These are phyloP conservation scores for Podocnemis expansa DNA, from an alignment of 2,113 vertebrate species.

Conservation along the genomic window DNA sequence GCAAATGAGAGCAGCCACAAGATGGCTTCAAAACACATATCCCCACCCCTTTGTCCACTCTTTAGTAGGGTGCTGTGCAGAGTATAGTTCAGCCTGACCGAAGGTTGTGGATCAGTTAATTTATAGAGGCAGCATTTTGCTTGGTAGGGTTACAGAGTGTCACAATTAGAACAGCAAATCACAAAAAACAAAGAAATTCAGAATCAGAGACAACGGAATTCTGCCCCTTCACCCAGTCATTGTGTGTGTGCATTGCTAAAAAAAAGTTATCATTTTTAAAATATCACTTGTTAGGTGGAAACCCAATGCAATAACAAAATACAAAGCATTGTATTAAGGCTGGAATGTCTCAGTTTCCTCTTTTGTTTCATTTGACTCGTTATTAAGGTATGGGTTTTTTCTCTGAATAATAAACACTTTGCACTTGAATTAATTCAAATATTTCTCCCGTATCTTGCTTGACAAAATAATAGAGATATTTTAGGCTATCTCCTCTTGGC, in stretches of 20 bases:
- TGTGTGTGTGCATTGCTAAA: neutral
- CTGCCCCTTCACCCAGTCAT: neutral
- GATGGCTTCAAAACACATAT: slow-evolving; percentile 33
- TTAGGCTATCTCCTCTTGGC: slow-evolving; percentile 62
- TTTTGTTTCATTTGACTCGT: slow-evolving; percentile 55
- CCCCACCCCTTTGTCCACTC: slow-evolving; percentile 50
- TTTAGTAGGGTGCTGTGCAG: neutral
- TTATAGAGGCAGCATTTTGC: neutral
- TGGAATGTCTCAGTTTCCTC: slow-evolving; percentile 49
- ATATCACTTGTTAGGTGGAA: neutral
- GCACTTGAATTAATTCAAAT: slow-evolving; percentile 69
- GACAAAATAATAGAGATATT: slow-evolving; percentile 73
- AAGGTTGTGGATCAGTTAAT: slow-evolving; percentile 38
- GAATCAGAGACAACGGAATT: neutral
- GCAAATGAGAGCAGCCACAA: slow-evolving; percentile 21
- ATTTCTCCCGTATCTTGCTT: slow-evolving; percentile 46
- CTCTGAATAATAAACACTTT: slow-evolving; percentile 67
- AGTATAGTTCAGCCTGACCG: slow-evolving; percentile 53
- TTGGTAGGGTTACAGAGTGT: slow-evolving; percentile 19
- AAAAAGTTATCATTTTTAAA: slow-evolving; percentile 37
- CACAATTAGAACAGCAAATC: slow-evolving; percentile 24
- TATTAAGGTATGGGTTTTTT: slow-evolving; percentile 57
- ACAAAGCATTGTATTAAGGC: slow-evolving; percentile 37
- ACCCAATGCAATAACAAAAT: slow-evolving; percentile 14
- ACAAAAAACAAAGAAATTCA: slow-evolving; percentile 27